Evolutionary conservation across 2,797 vertebrate species (phyloP), one percentile per base, ranked within the genome.

Genomic region (Tarsius wallacei): DNA sequence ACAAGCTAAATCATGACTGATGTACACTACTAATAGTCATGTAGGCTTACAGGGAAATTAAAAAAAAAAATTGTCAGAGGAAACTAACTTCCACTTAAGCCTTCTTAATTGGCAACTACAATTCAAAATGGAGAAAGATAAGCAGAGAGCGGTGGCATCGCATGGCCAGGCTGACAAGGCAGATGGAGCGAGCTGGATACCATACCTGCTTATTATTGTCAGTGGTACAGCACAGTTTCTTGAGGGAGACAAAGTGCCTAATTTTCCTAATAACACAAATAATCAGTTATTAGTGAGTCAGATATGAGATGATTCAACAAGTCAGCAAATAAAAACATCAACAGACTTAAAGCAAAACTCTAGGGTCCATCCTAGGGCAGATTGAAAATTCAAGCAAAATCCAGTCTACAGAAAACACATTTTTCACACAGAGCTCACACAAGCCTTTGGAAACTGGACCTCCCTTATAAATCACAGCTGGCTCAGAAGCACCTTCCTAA

Each of bases 181-280:
- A 12, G 17, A 84, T 0, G 1, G 28, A 59, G 33, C 47, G 70
- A 88, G 96, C 94, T 1, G 90, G 49, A 85, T 91, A 98, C 89
- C 0, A 16, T 99, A 99, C 99, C 99, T 99, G 99, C 96, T 99
- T 99, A 94, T 99, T 99, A 99, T 99, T 99, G 98, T 99, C 99
- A 76, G 98, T 98, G 87, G 97, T 87, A 95, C 98, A 98, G 74
- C 99, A 99, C 97, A 99, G 99, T 97, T 99, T 99, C 99, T 99
- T 99, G 98, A 99, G 99, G 95, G 99, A 99, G 82, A 99, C 99
- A 97, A 99, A 99, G 98, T 99, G 99, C 97, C 99, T 99, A 95
- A 99, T 99, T 99, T 99, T 99, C 98, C 99, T 99, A 98, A 96
- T 94, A 98, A 98, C 83, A 98, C 97, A 98, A 99, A 98, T 64